phyloP scores from a whole-genome alignment of 1,140 invertebrate species.

The Euwallacea fornicatus region DNA sequence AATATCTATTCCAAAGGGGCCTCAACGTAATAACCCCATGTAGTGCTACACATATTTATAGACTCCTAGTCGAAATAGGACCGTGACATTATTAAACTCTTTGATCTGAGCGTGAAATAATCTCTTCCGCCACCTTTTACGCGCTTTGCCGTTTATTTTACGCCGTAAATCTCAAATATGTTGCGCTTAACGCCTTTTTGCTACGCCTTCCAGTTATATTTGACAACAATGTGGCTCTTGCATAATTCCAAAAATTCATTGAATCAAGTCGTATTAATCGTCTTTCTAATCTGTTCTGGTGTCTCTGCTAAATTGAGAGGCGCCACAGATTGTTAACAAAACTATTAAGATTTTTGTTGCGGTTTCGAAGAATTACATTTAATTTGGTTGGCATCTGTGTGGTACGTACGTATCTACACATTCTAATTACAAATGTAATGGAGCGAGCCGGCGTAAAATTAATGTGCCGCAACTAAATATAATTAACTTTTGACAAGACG shows the following conservation, averaged over 20 bases:
- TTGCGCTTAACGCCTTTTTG: slow-evolving; percentile 2
- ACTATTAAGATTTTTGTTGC: background rate
- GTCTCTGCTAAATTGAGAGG: background rate
- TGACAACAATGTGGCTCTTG: background rate
- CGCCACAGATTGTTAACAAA: background rate
- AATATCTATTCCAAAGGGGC: too few relatives aligned
- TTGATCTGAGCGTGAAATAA: slow-evolving; percentile 29
- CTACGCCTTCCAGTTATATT: background rate
- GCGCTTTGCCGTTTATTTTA: slow-evolving; percentile 15
- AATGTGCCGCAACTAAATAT: slow-evolving; percentile 12
- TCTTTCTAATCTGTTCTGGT: background rate
- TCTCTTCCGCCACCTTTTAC: slow-evolving; percentile 30
- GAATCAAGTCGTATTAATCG: background rate
- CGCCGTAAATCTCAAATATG: slow-evolving; percentile 14
- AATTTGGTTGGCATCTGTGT: slow-evolving; percentile 2
- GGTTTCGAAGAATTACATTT: background rate
- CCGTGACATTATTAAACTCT: slow-evolving; percentile 29
- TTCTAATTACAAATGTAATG: slow-evolving; percentile 4
- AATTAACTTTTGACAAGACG: slow-evolving; percentile 11
- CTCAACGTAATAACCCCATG: slow-evolving; percentile 12
- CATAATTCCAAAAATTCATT: background rate
- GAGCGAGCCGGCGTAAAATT: slow-evolving; percentile 11
- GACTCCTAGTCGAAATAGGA: slow-evolving; percentile 7
- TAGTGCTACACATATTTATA: slow-evolving; percentile 14
- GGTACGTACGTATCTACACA: background rate